Base-by-base conservation (phyloP, 2,797 vertebrate genomes). In the Protonibea diacanthus region DNA sequence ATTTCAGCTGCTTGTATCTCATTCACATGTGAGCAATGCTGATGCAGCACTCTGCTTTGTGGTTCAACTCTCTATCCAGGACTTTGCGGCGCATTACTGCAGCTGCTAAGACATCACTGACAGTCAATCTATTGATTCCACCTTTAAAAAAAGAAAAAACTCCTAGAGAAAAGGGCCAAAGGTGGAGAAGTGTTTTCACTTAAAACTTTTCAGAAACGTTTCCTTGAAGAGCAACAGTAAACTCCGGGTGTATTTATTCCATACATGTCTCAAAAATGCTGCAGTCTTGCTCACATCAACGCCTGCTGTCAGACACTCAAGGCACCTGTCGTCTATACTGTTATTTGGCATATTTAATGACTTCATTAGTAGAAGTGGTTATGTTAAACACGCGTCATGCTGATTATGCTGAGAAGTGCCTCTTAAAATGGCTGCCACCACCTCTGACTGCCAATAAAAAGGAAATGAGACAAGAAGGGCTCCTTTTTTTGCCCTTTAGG, bases 391-490 rank as follows among this genome's bases (percentile, higher is more conserved):
- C 33, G 8, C 69, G 61, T 66, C 18, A 20, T 44, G 51, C 48
- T 71, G 40, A 82, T 66, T 74, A 71, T 45, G 14, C 20, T 2
- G 8, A 75, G 47, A 67, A 81, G 70, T 53, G 25, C 53, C 63
- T 80, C 57, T 68, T 73, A 61, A 83, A 76, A 48, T 62, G 20
- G 29, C 7, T 4, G 29, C 23, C 56, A 33, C 48, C 29, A 33
- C 12, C 58, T 51, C 12, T 27, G 21, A 47, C 48, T 60, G 52
- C 33, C 13, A 21, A 67, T 59, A 55, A 48, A 74, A 74, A 42
- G 23, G 9, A 72, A 60, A 38, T 2, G 7, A 76, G 29, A 66
- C 47, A 62, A 33, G 9, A 38, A 17, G 6, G 7, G 20, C 3
- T 40, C 25, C 15, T 58, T 51, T 58, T 51, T 59, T 68, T 68